These are phyloP conservation scores for Acanthurus lineatus DNA, from an alignment of 2,797 vertebrate genomes.

Conservation along the genomic window DNA sequence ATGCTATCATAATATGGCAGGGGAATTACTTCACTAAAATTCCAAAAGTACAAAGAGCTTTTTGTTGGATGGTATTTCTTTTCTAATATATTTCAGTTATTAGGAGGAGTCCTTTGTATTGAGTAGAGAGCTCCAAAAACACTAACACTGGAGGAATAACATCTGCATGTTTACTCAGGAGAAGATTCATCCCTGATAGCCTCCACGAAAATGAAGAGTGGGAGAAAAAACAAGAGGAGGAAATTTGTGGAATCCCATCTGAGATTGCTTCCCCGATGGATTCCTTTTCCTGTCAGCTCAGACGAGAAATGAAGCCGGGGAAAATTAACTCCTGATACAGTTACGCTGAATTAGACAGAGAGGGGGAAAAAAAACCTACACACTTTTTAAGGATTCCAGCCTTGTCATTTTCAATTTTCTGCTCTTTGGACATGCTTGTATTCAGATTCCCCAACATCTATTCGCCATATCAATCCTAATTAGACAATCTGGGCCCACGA, in stretches of 20 bases:
- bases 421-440: conserved; percentile 99
- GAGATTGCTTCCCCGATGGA: conserved; percentile 88
- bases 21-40: conserved; percentile 52
- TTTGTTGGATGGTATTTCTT: conserved; percentile 76
- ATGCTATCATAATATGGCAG: conserved; percentile 37
- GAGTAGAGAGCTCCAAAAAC: conserved; percentile 81
- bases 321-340: conserved; percentile 92
- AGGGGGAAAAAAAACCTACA: conserved; percentile 83
- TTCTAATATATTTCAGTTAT: conserved; percentile 78
- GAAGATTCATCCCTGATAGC: conserved; percentile 84
- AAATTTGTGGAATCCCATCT: conserved; percentile 89
- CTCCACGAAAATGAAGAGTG: conserved; percentile 77
- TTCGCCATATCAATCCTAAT: conserved; percentile 99
- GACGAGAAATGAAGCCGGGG: conserved; percentile 88
- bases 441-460: conserved; percentile 99
- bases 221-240: conserved; percentile 83
- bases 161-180: conserved; percentile 84
- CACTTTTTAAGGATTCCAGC: conserved; percentile 99
- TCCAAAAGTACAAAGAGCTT: conserved; percentile 72
- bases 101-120: conserved; percentile 72
- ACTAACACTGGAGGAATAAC: conserved; percentile 82
- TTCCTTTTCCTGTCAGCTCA: conserved; percentile 88
- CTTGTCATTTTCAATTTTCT: conserved; percentile 99
- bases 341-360: conserved; percentile 91
- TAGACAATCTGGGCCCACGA: conserved; percentile 99